Conservation (phyloP, 2,113 vertebrate species). For the Callipepla squamata region DNA sequence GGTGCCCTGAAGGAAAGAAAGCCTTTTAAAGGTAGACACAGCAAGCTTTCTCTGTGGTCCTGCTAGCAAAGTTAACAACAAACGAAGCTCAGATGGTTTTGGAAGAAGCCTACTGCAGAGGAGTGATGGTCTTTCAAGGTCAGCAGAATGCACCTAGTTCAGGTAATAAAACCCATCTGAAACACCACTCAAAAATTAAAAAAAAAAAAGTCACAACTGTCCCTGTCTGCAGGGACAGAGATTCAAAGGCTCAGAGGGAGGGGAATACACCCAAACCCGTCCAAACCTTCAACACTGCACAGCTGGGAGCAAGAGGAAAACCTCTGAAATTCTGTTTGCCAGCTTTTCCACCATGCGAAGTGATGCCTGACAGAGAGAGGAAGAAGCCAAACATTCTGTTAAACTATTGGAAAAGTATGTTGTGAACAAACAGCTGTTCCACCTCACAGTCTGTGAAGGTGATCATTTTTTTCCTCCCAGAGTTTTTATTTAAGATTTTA, state of each 20-base stretch:
- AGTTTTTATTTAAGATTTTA: background rate
- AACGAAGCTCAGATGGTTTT: background rate
- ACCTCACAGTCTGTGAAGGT: background rate
- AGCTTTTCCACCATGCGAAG: background rate
- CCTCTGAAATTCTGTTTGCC: background rate
- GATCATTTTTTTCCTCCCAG: background rate
- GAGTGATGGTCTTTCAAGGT: background rate
- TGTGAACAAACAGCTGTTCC: background rate
- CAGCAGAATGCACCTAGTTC: background rate
- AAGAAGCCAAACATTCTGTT: background rate
- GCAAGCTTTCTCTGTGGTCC: background rate
- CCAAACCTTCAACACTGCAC: background rate
- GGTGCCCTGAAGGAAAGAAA: background rate
- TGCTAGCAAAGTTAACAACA: background rate
- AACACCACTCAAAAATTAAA: background rate
- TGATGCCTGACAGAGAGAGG: background rate
- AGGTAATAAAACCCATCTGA: background rate
- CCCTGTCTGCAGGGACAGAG: background rate
- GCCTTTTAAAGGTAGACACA: background rate
- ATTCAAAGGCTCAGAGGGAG: background rate
- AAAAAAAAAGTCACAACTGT: background rate
- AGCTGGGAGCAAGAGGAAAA: background rate
- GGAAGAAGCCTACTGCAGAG: background rate
- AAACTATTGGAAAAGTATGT: background rate
- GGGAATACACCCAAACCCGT: fast-evolving